phyloP scores from a whole-genome alignment of 2,888 invertebrate species.

The Anthoptus insignis region DNA sequence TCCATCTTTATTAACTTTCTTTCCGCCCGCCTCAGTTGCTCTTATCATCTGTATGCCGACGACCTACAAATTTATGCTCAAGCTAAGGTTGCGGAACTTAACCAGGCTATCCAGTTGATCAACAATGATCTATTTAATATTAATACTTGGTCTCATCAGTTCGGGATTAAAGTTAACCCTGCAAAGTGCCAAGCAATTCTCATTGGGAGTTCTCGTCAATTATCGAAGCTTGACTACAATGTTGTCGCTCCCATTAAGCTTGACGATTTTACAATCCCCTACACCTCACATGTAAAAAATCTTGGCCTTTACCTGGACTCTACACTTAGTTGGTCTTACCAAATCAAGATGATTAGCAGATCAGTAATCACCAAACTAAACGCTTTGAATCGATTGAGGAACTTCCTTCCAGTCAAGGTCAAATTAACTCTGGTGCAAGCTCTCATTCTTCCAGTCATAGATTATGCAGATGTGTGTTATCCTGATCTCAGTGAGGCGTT shows the following conservation, averaged over 20 bases:
- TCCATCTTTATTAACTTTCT: too few species aligned
- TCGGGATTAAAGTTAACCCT: too few species aligned
- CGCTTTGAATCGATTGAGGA: too few species aligned
- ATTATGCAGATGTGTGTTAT: slow-evolving; percentile 3
- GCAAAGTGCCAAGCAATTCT: background rate
- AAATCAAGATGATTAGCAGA: background rate
- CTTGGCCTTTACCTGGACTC: background rate
- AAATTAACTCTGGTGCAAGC: slow-evolving; percentile 14
- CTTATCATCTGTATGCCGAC: too few species aligned
- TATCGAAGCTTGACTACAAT: background rate
- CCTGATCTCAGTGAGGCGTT: background rate
- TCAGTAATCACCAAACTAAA: background rate
- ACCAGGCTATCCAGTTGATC: background rate
- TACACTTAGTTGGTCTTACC: background rate
- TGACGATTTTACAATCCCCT: background rate
- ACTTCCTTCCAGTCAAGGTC: slow-evolving; percentile 4
- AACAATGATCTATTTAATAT: background rate
- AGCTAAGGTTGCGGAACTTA: background rate
- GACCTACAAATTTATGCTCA: background rate
- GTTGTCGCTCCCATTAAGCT: background rate
- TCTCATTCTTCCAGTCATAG: slow-evolving; percentile 13
- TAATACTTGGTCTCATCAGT: background rate
- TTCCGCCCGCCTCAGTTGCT: too few species aligned
- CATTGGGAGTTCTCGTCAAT: background rate
- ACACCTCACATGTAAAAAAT: background rate